Evolutionary conservation across 2,113 vertebrate genomes (phyloP), one percentile per base, ranked within the genome.

Genomic region (Zosterops borbonicus): DNA sequence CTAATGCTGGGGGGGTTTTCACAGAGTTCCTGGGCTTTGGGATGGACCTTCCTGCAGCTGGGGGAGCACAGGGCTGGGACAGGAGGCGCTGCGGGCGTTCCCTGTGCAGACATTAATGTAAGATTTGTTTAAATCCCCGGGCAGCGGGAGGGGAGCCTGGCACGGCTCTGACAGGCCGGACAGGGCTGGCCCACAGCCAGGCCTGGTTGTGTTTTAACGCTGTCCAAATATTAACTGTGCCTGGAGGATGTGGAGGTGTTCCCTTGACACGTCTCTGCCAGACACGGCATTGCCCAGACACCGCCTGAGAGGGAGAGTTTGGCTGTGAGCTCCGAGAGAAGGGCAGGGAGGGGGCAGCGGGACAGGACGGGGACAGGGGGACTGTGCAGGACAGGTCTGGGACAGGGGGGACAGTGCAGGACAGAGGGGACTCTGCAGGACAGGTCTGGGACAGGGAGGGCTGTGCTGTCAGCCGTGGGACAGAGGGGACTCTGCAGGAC

Each of bases 241-340:
- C 79, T 25, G 5, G 21, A 80, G 91, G 93, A 94, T 64, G 79
- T 9, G 75, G 79, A 85, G 83, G 70, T 86, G 94, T 68, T 80
- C 20, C 53, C 53, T 5, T 47, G 86, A 2, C 62, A 27, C 0
- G 24, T 1, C 5, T 0, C 3, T 4, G 23, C 49, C 80, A 67
- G 87, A 2, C 44, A 22, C n/a, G 7, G 44, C 21, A 9, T 14
- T 62, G 62, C 76, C 2, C 5, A 9, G 19, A 15, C 55, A n/a
- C 24, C 85, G 65, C 64, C 39, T 11, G 2, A 17, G 39, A 39
- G 39, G 39, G 39, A 39, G 39, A 39, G 39, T 16, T 37, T 49
- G 56, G 76, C 75, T 20, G 1, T 2, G 8, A 59, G 7, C 52
- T 2, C 17, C 1, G 1, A 5, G 5, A 6, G 28, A 29, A 29